Evolutionary conservation across 2,888 invertebrate species (phyloP).

Genomic region (Agrotis exclamationis): DNA sequence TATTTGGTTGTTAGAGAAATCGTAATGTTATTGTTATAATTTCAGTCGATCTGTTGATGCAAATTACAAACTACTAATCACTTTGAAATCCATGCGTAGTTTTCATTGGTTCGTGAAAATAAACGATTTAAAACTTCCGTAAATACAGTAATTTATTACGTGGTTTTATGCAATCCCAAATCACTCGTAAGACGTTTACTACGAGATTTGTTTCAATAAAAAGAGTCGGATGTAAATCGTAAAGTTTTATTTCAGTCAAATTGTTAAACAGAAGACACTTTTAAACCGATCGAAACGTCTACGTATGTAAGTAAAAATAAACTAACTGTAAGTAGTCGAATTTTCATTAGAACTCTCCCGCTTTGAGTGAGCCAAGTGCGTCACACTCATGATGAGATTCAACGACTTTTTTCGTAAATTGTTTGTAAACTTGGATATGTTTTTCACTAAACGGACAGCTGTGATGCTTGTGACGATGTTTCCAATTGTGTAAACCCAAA

Average conservation of each 20-base stretch:
- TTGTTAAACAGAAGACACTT: conserved; percentile 45
- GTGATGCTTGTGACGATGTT: neutral
- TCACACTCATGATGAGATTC: conserved; percentile 51
- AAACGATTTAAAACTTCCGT: conserved; percentile 23
- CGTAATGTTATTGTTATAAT: too few relatives aligned
- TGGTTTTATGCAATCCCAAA: conserved; percentile 38
- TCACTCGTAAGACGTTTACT: conserved; percentile 24
- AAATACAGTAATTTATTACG: conserved; percentile 31
- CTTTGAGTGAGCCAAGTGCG: conserved; percentile 72
- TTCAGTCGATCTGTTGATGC: neutral
- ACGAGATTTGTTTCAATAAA: conserved; percentile 37
- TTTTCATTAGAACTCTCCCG: conserved; percentile 46
- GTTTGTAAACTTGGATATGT: conserved; percentile 20
- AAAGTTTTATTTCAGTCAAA: conserved; percentile 39
- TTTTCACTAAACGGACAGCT: conserved; percentile 4
- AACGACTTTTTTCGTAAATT: conserved; percentile 47
- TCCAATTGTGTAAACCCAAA: conserved; percentile 6
- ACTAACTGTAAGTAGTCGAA: conserved; percentile 34
- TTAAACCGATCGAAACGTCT: conserved; percentile 27
- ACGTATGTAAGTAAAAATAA: conserved; percentile 49
- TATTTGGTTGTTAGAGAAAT: too few relatives aligned
- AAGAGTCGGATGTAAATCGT: conserved; percentile 32
- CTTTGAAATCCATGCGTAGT: conserved; percentile 13
- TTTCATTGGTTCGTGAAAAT: conserved; percentile 33
- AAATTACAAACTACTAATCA: conserved; percentile 22